Base-by-base conservation (phyloP, 2,113 vertebrate genomes). In the Marcusenius ussheri region DNA sequence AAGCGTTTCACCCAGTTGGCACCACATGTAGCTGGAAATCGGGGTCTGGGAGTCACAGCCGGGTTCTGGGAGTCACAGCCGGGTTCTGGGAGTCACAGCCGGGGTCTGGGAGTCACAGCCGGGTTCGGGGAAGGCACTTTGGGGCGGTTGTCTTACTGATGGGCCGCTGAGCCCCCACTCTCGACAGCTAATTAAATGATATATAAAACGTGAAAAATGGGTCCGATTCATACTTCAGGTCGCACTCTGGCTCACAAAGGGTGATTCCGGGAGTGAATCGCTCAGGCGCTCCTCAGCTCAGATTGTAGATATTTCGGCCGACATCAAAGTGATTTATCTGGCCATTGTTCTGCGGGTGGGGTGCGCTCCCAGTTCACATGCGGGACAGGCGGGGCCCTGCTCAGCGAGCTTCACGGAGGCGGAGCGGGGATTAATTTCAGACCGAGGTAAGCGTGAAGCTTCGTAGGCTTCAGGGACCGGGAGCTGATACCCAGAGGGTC, bases 121-220 rank as follows among this genome's bases (percentile, higher is more conserved):
- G 24, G 56, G 56, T 2, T 62, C 8, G n/a, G 24, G 24, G 7
- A 27, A 66, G 9, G 62, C n/a, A 31, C n/a, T 66, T 27, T 0
- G 1, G 27, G 85, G 47, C 21, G n/a, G 31, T 35, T 53, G 50
- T 87, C n/a, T 51, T 39, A 8, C 85, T 51, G 85, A 87, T 31
- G 31, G 84, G 47, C 84, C 5, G 8, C 42, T 50, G 49, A 53
- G 84, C 46, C n/a, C 3, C n/a, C 62, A 11, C 62, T 3, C 13
- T 50, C 3, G 50, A 53, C 85, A 87, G 85, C n/a, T 87, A 87
- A 87, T 87, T 87, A 87, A 87, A 51, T 56, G 85, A 87, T 56
- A 53, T 53, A 87, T 53, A 53, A 87, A 87, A 87, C 10, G 2
- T 56, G 85, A 87, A 87, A 87, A 87, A 87, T 87, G 85, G 49